Evolutionary conservation across 2,888 invertebrate genomes (phyloP), one percentile per base, ranked within the genome.

Genomic region (Drosophila ochracea): DNA sequence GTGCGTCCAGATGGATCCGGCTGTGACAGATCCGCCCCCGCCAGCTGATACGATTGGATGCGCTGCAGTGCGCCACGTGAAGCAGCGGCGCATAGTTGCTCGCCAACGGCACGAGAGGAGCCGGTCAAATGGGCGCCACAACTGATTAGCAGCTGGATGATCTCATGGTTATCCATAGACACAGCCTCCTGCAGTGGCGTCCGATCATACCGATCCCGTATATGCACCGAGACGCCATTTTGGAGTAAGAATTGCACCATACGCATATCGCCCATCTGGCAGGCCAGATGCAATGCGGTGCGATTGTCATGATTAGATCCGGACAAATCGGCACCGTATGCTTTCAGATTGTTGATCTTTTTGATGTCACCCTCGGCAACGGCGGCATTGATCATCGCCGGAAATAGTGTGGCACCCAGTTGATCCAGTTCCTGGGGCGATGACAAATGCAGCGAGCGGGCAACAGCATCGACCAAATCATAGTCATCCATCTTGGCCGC

Each of bases 201-300:
- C 83, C 95, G 96, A 76, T 95, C 97, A 82, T 94, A 88, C 93
- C 95, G 94, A 85, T 97, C 97, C 77, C 96, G 96, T 47, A 95
- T 94, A 91, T 98, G 98, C 4, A 98, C 97, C 60, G 96, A 97
- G 0, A 97, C 97, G 0, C 98, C 98, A 85, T 96, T 95, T 62
- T 95, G 94, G 33, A 98, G 94, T 37, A 98, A 94, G 92, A 95
- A 96, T 76, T 96, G 95, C 0, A 97, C 96, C 1, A 97, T 94
- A 0, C 94, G 91, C 0, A 94, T 78, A 69, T 96, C 95, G 0
- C 97, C 97, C 78, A 96, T 95, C 58, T 95, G 94, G 41, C 96
- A 96, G 0, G 98, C 97, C 66, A 97, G 95, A 88, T 98, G 98
- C 0, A 98, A 94, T 0, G 97, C 96, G 0, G 97, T 97, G 69